phyloP scores from a whole-genome alignment of 2,797 vertebrate genomes.

The Gambelia wislizenii region DNA sequence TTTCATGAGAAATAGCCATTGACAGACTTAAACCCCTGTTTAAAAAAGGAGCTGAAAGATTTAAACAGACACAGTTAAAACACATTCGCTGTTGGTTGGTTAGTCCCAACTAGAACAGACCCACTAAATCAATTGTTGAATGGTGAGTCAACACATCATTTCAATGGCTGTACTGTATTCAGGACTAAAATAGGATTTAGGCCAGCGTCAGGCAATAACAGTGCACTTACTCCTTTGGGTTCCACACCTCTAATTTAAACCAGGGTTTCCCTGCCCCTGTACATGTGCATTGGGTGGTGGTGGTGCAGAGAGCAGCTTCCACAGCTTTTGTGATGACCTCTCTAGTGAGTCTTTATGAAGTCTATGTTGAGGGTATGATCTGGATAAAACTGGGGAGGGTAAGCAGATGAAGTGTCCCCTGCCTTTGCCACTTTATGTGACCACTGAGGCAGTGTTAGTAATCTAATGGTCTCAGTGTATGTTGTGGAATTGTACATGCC shows the following conservation, averaged over 20 bases:
- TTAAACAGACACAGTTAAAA: neutral
- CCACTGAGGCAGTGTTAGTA: neutral
- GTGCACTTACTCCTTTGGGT: neutral
- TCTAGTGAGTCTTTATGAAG: neutral
- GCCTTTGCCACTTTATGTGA: neutral
- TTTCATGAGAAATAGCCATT: neutral
- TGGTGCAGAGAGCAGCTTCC: neutral
- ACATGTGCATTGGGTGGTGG: too few species aligned
- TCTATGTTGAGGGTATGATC: neutral
- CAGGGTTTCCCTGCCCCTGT: too few species aligned
- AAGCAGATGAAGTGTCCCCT: neutral
- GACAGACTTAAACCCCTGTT: neutral
- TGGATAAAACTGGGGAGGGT: neutral
- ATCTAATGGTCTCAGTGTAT: neutral
- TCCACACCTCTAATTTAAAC: neutral
- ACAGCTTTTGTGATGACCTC: neutral
- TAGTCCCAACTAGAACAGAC: neutral
- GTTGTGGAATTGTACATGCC: neutral
- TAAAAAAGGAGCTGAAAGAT: neutral
- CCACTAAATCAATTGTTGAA: too few species aligned
- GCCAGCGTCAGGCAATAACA: neutral
- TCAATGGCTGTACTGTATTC: too few species aligned
- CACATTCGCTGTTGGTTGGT: too few species aligned
- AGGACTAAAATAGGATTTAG: neutral
- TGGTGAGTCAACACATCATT: too few species aligned